phyloP scores from a whole-genome alignment of 2,888 invertebrate species.

The Ophion obscuratus region DNA sequence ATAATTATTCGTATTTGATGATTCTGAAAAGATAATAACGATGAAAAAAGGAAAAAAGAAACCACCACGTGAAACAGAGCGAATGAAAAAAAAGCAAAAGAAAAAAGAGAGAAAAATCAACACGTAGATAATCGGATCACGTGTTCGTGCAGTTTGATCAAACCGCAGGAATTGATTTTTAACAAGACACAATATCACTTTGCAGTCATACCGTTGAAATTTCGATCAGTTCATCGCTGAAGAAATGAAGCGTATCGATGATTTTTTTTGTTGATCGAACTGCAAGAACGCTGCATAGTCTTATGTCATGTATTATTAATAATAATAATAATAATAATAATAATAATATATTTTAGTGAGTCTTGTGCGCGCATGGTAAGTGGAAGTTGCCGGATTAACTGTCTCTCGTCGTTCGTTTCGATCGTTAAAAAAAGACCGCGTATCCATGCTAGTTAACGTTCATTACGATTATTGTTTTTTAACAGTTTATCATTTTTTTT shows the following conservation, averaged over 20 bases:
- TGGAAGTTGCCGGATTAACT: slow-evolving; percentile 77
- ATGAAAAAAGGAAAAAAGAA: slow-evolving; percentile 64
- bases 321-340: slow-evolving; percentile 14
- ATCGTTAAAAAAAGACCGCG: slow-evolving; percentile 34
- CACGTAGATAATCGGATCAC: slow-evolving; percentile 76
- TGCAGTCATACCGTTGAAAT: neutral
- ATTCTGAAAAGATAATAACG: slow-evolving; percentile 73
- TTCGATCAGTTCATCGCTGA: neutral
- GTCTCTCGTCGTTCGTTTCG: slow-evolving; percentile 25
- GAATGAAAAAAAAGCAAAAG: slow-evolving; percentile 64
- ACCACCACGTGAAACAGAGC: slow-evolving; percentile 63
- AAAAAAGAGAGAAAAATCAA: slow-evolving; percentile 68
- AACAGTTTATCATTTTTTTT: slow-evolving; percentile 5
- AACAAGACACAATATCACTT: neutral
- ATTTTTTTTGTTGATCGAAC: slow-evolving; percentile 73
- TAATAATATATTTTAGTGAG: slow-evolving; percentile 75
- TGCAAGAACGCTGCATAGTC: slow-evolving; percentile 80
- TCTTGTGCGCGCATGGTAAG: slow-evolving; percentile 80
- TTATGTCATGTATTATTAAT: slow-evolving; percentile 77
- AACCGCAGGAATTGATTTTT: slow-evolving; percentile 52
- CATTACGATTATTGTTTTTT: slow-evolving; percentile 14
- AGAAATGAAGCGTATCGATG: slow-evolving; percentile 1
- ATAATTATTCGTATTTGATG: slow-evolving; percentile 82
- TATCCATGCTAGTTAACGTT: neutral
- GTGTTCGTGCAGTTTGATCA: slow-evolving; percentile 81